Conservation (phyloP, 2,797 vertebrate genomes). For the Myoxocephalus aenaeus region DNA sequence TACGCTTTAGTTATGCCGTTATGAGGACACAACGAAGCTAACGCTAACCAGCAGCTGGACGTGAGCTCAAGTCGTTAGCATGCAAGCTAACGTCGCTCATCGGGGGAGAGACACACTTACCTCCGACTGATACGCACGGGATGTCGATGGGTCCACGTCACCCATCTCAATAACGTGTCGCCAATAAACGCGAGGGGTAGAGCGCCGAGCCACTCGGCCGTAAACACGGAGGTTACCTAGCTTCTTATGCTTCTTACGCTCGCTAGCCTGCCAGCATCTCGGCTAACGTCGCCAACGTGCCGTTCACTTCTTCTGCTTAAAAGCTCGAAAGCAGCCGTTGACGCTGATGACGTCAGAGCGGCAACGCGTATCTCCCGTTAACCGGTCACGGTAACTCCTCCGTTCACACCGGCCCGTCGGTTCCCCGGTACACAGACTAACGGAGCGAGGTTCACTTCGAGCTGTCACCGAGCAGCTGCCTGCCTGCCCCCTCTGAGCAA, state of each 20-base stretch:
- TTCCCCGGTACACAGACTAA: conserved; percentile 35
- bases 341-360: conserved; percentile 14
- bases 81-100: conserved; percentile 6
- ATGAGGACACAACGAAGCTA: conserved; percentile 37
- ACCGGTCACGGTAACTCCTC: background rate
- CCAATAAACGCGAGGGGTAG: conserved; percentile 29
- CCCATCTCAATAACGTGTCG: conserved; percentile 72
- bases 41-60: conserved; percentile 55
- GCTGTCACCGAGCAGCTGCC: conserved; percentile 68
- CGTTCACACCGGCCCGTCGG: conserved; percentile 29
- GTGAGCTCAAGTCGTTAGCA: conserved; percentile 50
- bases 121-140: conserved; percentile 77
- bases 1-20: too few relatives aligned
- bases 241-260: conserved; percentile 20
- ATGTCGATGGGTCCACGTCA: conserved; percentile 78
- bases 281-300: conserved; percentile 45
- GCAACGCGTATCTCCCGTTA: background rate
- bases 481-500: background rate
- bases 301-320: conserved; percentile 39
- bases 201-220: conserved; percentile 25
- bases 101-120: conserved; percentile 55
- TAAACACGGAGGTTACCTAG: conserved; percentile 53
- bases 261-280: conserved; percentile 21
- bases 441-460: conserved; percentile 43
- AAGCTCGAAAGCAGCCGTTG: conserved; percentile 63